Conservation (phyloP, 2,113 vertebrate species). For the Chelonoidis abingdonii region DNA sequence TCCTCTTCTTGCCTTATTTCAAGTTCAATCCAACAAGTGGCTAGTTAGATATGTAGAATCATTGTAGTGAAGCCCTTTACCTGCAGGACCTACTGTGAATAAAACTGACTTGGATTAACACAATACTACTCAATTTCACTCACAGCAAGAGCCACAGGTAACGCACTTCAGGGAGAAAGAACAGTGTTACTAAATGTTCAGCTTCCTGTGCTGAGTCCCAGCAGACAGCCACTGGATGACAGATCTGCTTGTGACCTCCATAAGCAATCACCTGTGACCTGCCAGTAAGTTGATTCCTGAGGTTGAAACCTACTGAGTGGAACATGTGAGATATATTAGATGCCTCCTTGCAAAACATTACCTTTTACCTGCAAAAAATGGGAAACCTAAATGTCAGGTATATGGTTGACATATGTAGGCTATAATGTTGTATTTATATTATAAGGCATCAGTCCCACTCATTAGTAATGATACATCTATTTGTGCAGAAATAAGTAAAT, state of each 20-base stretch:
- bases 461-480: conserved; percentile 10
- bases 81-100: not conserved
- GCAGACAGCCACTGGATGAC: not conserved
- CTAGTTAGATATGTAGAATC: not conserved
- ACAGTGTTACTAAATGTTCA: not conserved
- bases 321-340: not conserved
- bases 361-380: not conserved
- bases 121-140: conserved; percentile 3
- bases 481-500: conserved; percentile 54
- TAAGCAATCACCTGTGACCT: not conserved
- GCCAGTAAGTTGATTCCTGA: not conserved
- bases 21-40: not conserved
- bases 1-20: not conserved
- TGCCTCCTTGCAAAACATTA: not conserved
- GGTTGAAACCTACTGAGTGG: not conserved
- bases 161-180: not conserved
- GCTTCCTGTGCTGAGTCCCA: not conserved
- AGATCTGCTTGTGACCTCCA: not conserved
- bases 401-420: not conserved
- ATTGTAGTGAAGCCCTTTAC: not conserved
- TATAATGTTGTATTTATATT: not conserved
- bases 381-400: not conserved
- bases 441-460: not conserved
- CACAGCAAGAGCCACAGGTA: not conserved
- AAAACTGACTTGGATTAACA: not conserved